Evolutionary conservation across 1,140 invertebrate species (phyloP).

Genomic region (Pseudomyrmex flavicornis): DNA sequence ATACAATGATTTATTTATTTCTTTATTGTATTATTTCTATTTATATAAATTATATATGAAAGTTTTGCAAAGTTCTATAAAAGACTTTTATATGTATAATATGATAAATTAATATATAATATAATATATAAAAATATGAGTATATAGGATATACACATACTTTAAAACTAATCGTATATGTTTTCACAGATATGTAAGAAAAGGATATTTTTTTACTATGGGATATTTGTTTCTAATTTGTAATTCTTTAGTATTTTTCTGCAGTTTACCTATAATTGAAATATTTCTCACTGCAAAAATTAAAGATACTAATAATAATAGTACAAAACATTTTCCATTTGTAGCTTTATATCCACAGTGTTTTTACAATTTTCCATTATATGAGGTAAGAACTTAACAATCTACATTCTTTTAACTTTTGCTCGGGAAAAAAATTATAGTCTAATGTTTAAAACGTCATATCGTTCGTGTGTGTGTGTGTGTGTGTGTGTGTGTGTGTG

Average conservation of each 20-base stretch:
- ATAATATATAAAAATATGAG: too few species aligned
- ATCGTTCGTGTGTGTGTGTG: too few species aligned
- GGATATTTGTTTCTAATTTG: conserved; percentile 72
- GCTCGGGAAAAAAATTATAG: too few species aligned
- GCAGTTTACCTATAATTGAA: conserved; percentile 68
- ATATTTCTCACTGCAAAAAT: conserved; percentile 31
- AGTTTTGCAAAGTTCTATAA: too few species aligned
- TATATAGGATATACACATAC: too few species aligned
- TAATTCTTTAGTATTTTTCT: conserved; percentile 74
- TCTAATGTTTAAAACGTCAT: too few species aligned
- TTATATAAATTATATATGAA: too few species aligned
- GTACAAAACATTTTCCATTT: conserved; percentile 70
- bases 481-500: too few species aligned
- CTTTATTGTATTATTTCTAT: too few species aligned
- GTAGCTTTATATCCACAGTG: conserved; percentile 69
- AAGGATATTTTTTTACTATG: conserved; percentile 60
- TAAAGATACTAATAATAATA: conserved; percentile 32
- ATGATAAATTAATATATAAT: too few species aligned
- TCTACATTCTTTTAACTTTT: not conserved
- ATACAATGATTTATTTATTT: conserved; percentile 12
- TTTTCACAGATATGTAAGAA: conserved; percentile 66
- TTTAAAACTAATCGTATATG: too few species aligned
- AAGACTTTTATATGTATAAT: too few species aligned
- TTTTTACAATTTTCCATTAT: conserved; percentile 71
- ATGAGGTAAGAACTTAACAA: conserved; percentile 60